These are phyloP conservation scores for Subanguina moxae DNA, from an alignment of 1,140 invertebrate species.

Conservation along the genomic window DNA sequence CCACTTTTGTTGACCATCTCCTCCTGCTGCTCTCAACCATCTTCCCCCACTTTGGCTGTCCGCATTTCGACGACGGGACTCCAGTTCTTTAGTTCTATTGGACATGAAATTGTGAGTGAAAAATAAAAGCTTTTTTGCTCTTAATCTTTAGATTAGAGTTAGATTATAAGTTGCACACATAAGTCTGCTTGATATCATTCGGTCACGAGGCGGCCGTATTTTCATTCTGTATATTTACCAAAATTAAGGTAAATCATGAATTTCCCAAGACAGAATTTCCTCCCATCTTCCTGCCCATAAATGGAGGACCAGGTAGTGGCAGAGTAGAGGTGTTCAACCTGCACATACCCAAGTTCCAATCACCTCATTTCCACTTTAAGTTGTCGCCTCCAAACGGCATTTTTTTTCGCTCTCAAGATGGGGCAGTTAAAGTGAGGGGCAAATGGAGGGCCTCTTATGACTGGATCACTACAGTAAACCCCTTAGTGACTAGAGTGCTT, in stretches of 20 bases:
- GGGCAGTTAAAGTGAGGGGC: conserved; percentile 47
- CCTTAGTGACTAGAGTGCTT: not conserved
- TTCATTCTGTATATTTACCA: not conserved
- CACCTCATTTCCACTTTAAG: conserved; percentile 50
- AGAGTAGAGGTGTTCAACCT: conserved; percentile 38
- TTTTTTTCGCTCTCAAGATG: conserved; percentile 42
- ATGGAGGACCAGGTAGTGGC: conserved; percentile 47
- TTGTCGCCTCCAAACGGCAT: conserved; percentile 44
- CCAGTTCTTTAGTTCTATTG: conserved; percentile 42
- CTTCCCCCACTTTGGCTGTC: conserved; percentile 18
- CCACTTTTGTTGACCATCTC: no score
- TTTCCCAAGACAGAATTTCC: conserved; percentile 51
- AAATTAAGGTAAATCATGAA: conserved; percentile 46
- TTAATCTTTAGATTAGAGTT: not conserved
- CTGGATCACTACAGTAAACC: conserved; percentile 37
- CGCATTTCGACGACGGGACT: conserved; percentile 29
- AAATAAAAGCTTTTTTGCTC: not conserved
- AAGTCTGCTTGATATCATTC: not conserved
- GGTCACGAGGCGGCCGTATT: not conserved
- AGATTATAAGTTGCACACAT: not conserved
- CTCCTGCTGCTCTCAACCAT: no score
- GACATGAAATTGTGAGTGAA: conserved; percentile 43
- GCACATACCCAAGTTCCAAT: conserved; percentile 47
- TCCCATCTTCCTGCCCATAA: conserved; percentile 44
- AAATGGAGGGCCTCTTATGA: conserved; percentile 52